phyloP scores from a whole-genome alignment of 2,888 invertebrate species.

The Amaurobius ferox region DNA sequence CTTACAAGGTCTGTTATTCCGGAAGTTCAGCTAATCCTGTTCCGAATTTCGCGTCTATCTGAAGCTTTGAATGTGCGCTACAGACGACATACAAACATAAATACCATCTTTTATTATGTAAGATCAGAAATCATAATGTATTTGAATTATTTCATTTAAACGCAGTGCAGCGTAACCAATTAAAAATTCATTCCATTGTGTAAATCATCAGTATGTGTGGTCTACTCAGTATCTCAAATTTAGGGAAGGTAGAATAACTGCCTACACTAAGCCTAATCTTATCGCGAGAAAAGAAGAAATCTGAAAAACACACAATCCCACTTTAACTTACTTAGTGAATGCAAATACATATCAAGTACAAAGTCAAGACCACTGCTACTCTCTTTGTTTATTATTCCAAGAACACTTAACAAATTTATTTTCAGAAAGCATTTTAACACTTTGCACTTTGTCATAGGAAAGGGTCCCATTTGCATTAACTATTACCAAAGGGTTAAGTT shows the following conservation, averaged over 20 bases:
- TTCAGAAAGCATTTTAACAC: slow-evolving; percentile 23
- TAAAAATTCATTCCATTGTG: too few relatives aligned
- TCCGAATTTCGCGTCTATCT: too few relatives aligned
- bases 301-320: neutral
- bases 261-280: neutral
- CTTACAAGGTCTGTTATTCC: too few relatives aligned
- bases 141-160: too few relatives aligned
- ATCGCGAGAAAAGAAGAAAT: neutral
- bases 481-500: slow-evolving; percentile 37
- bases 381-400: slow-evolving; percentile 38
- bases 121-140: too few relatives aligned
- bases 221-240: too few relatives aligned
- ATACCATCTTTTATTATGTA: too few relatives aligned
- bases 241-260: neutral
- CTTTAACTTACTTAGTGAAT: neutral
- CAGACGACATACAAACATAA: too few relatives aligned
- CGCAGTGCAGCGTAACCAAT: too few relatives aligned
- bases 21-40: too few relatives aligned
- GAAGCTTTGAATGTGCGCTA: too few relatives aligned
- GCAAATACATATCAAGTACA: slow-evolving; percentile 2
- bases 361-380: slow-evolving; percentile 22
- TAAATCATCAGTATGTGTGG: too few relatives aligned
- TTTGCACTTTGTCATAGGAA: slow-evolving; percentile 21
- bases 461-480: slow-evolving; percentile 41
- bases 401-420: slow-evolving; percentile 28